These are phyloP conservation scores for Coregonus ussuriensis DNA, from an alignment of 2,797 vertebrate species.

Conservation along the genomic window DNA sequence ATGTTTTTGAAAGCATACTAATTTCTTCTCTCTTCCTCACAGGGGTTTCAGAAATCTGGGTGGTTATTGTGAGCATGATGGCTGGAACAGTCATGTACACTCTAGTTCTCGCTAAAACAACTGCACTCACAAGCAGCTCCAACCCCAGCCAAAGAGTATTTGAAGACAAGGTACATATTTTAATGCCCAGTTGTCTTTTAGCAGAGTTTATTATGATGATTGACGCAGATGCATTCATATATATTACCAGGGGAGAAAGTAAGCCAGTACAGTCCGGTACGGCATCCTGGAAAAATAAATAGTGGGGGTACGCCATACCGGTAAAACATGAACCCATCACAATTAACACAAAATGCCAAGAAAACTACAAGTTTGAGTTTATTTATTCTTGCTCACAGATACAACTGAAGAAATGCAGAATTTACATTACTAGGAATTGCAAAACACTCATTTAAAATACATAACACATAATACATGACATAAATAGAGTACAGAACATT, in stretches of 20 bases:
- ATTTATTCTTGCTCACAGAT: too few species aligned
- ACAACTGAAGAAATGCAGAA: too few species aligned
- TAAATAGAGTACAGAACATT: background rate
- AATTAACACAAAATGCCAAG: too few species aligned
- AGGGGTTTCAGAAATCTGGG: background rate
- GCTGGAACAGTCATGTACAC: background rate
- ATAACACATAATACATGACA: too few species aligned
- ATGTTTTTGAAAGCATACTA: too few species aligned
- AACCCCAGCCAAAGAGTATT: background rate
- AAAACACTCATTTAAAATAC: too few species aligned
- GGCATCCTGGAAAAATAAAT: too few species aligned
- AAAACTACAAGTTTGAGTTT: too few species aligned
- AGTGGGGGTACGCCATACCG: too few species aligned
- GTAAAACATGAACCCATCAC: too few species aligned
- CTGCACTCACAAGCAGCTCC: background rate
- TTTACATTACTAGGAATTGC: too few species aligned
- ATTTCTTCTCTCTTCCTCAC: background rate
- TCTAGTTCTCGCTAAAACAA: background rate
- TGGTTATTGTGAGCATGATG: slow-evolving; percentile 2
- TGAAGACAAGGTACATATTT: background rate
- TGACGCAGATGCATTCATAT: too few species aligned
- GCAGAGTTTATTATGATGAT: background rate
- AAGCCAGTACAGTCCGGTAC: background rate
- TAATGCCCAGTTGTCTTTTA: background rate
- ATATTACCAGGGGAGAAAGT: background rate